Evolutionary conservation across 2,888 invertebrate genomes (phyloP).

Genomic region (Limnephilus lunatus): DNA sequence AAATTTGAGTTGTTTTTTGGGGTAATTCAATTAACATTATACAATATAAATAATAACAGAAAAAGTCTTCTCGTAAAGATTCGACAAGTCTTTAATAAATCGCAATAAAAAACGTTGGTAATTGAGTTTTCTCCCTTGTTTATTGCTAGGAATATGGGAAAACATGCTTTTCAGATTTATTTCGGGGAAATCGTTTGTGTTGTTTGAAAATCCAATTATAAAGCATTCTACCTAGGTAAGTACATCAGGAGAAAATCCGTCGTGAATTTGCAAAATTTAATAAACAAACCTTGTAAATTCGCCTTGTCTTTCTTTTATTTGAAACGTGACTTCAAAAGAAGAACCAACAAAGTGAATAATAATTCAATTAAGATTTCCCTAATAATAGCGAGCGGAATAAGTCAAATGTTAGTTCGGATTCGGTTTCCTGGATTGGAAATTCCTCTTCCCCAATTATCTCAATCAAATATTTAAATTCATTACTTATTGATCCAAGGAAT

Average conservation of each 20-base stretch:
- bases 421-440: slow-evolving; percentile 42
- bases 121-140: slow-evolving; percentile 42
- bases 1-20: background rate
- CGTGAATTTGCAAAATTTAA: slow-evolving; percentile 43
- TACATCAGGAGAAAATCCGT: slow-evolving; percentile 12
- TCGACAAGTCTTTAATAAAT: slow-evolving; percentile 34
- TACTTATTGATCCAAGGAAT: slow-evolving; percentile 35
- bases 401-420: slow-evolving; percentile 46
- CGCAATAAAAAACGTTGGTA: slow-evolving; percentile 36
- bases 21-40: background rate
- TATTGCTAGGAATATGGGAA: background rate
- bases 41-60: background rate
- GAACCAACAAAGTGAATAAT: slow-evolving; percentile 47
- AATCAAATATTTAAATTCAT: slow-evolving; percentile 38
- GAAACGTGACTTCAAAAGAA: slow-evolving; percentile 29
- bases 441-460: slow-evolving; percentile 27
- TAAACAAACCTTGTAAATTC: slow-evolving; percentile 41
- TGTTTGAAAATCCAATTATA: slow-evolving; percentile 53
- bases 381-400: slow-evolving; percentile 31
- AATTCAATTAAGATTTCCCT: slow-evolving; percentile 48
- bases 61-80: background rate
- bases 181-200: slow-evolving; percentile 34
- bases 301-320: slow-evolving; percentile 28
- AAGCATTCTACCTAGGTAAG: slow-evolving; percentile 38
- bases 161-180: slow-evolving; percentile 40